Evolutionary conservation across 2,888 invertebrate species (phyloP).

Genomic region (Anoncus sp.): DNA sequence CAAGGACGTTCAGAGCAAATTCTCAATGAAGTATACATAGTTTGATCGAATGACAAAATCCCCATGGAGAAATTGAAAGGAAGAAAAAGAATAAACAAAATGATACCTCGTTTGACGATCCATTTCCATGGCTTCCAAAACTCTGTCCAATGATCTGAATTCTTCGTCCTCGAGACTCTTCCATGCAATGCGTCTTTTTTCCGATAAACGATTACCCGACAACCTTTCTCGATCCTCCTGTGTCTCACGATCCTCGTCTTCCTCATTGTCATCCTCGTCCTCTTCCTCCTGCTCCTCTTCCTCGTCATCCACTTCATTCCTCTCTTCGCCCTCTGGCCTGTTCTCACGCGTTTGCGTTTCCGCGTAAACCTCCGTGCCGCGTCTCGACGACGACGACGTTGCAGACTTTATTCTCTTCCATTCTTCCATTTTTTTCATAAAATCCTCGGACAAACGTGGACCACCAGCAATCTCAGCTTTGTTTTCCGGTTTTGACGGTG

Average conservation of each 20-base stretch:
- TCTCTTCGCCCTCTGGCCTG: constrained; percentile 74
- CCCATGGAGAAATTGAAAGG: too few species aligned
- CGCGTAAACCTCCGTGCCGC: constrained; percentile 84
- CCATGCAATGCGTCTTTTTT: constrained; percentile 67
- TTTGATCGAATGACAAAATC: too few species aligned
- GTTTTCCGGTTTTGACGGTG: constrained; percentile 76
- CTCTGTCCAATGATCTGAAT: constrained; percentile 86
- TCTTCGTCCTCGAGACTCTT: constrained; percentile 83
- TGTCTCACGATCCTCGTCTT: constrained; percentile 26
- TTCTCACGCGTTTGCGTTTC: constrained; percentile 67
- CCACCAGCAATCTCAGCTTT: constrained; percentile 59
- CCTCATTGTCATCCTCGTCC: constrained; percentile 51
- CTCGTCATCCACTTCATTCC: constrained; percentile 53
- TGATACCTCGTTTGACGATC: constrained; percentile 87
- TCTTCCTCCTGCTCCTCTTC: constrained; percentile 35
- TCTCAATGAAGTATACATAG: too few species aligned
- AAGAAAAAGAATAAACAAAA: not conserved
- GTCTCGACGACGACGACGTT: constrained; percentile 85
- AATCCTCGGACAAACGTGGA: constrained; percentile 86
- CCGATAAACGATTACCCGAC: constrained; percentile 70
- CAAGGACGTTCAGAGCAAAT: too few species aligned
- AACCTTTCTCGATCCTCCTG: constrained; percentile 68
- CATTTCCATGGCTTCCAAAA: constrained; percentile 86
- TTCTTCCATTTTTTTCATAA: constrained; percentile 92
- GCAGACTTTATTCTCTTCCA: constrained; percentile 92